A percentile compares a stretch with the other conserved stretches of the same genome.
These are phyloP conservation scores for Monopterus albus DNA, from an alignment of 2,113 vertebrate genomes.

Conservation along the genomic window DNA sequence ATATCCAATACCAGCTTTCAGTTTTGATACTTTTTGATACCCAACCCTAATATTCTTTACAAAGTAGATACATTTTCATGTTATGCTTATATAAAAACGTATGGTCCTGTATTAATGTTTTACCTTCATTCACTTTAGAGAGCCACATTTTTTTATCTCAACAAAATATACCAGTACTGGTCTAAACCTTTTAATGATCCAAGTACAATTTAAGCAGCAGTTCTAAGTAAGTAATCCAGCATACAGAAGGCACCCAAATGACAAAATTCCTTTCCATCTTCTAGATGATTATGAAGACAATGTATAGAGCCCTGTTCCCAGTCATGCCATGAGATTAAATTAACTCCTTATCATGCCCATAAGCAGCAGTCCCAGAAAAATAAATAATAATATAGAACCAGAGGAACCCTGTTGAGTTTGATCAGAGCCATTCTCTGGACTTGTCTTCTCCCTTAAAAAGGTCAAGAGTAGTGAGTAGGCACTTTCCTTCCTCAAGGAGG, in stretches of 20 bases:
- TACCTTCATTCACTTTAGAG: neutral
- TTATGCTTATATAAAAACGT: no score
- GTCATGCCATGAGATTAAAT: constrained; percentile 50
- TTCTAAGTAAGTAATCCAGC: neutral
- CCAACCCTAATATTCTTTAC: no score
- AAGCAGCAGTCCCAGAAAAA: constrained; percentile 24
- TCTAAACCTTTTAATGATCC: neutral
- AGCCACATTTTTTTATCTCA: neutral
- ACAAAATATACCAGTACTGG: neutral
- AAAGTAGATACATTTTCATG: no score
- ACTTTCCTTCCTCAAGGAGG: constrained; percentile 53
- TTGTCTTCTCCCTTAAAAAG: constrained; percentile 51
- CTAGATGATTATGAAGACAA: neutral
- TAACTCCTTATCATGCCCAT: constrained; percentile 41
- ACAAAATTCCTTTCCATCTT: neutral
- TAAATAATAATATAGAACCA: constrained; percentile 20
- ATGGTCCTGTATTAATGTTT: no score
- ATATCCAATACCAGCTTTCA: no score
- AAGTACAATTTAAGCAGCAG: neutral
- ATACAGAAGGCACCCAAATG: neutral
- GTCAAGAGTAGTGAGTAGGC: constrained; percentile 61
- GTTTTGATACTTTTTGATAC: neutral
- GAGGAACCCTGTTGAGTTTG: constrained; percentile 31
- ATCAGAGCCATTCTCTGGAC: constrained; percentile 42
- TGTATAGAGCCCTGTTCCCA: neutral